Base-by-base conservation (phyloP, 2,113 vertebrate genomes). In the Pseudorhombus dupliciocellatus region DNA sequence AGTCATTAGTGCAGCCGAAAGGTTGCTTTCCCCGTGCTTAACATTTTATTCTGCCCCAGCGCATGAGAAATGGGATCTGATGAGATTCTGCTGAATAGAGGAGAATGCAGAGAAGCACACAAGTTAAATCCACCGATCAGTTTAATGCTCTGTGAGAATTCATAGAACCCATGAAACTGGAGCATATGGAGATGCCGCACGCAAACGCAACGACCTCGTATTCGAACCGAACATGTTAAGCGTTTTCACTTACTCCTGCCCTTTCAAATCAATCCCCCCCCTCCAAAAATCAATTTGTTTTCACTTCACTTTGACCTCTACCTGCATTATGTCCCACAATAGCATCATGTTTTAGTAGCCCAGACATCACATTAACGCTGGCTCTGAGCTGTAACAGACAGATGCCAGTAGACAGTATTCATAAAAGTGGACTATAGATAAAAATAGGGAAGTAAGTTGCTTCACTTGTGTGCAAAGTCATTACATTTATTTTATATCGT, bases 41-140 rank as follows among this genome's bases (percentile, higher is more conserved):
- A 48, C 46, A 58, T 75, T 77, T 69, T 22, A 56, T 64, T 66
- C 55, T 58, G 26, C 15, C 40, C 40, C 58, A 65, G 12, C 64
- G 28, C 10, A 16, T 48, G 57, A 20, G 50, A 68, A 66, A 44
- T 55, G 40, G 52, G 28, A 61, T 30, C 28, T 20, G 24, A 64
- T 54, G 14, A 26, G 50, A 70, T 60, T 57, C 58, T 66, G 26
- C 61, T 51, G 22, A 64, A 73, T 7, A 59, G 4, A 59, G 26
- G 42, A 11, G 16, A 22, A 73, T 40, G 21, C 11, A 5, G 31
- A 63, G 21, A 72, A 66, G 44, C 4, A 30, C 14, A 50, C n/a
- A 48, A 25, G 21, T 53, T 5, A 50, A 31, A 21, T 50, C 18
- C 28, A 56, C 20, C 15, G 59, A 51, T 58, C 42, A 21, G 25